A percentile compares a stretch with the other conserved stretches of the same genome.
Evolutionary conservation across 2,888 invertebrate species (phyloP).

Genomic region (Limnephilus auricula): DNA sequence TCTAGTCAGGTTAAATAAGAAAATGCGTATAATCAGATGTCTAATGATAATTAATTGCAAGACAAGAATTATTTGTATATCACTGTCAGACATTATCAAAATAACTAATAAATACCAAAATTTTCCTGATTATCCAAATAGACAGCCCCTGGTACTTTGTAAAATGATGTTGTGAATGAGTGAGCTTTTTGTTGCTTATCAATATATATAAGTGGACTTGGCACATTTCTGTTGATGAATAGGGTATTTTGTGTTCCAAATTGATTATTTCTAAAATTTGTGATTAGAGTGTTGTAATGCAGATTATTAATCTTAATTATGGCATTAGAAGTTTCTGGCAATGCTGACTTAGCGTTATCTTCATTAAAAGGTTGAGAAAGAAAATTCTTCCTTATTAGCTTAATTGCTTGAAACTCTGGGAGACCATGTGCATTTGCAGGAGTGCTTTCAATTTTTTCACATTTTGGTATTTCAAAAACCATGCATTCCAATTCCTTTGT

Average conservation of each 20-base stretch:
- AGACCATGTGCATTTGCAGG: constrained; percentile 35
- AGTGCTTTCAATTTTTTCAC: constrained; percentile 30
- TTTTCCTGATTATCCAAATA: constrained; percentile 61
- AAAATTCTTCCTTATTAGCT: constrained; percentile 36
- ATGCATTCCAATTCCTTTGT: constrained; percentile 26
- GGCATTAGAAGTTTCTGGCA: background rate
- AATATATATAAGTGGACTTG: constrained; percentile 23
- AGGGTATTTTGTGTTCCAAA: background rate
- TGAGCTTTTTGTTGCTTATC: constrained; percentile 26
- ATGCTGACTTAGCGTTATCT: background rate
- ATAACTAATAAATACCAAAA: constrained; percentile 53
- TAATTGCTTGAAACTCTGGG: constrained; percentile 44
- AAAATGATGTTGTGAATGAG: constrained; percentile 5
- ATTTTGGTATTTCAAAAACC: constrained; percentile 39
- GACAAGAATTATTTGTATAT: background rate
- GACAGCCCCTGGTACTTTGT: constrained; percentile 58
- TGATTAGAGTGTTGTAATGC: background rate
- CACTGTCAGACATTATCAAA: background rate
- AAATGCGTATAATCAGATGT: too few relatives aligned
- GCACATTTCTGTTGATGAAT: constrained; percentile 4
- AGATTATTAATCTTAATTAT: background rate
- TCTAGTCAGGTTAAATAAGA: too few relatives aligned
- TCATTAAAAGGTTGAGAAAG: constrained; percentile 3
- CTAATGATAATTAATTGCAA: background rate
- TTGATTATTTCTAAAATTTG: constrained; percentile 11